A percentile compares a stretch with the other conserved stretches of the same genome.
phyloP scores from a whole-genome alignment of 1,140 invertebrate genomes.

The silkworm (Bombyx mori) region DNA sequence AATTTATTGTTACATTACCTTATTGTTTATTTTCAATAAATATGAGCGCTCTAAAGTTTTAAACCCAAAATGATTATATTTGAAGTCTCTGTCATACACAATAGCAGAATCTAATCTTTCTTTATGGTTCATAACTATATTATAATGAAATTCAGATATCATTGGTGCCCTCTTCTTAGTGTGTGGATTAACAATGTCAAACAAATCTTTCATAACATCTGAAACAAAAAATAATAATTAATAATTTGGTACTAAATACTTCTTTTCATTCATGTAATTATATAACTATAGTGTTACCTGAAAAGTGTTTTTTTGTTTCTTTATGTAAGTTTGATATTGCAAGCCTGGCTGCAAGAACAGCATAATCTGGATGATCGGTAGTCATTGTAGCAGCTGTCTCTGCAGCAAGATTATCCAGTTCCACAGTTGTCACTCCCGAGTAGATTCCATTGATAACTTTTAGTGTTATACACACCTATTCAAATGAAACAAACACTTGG shows the following conservation, averaged over 20 bases:
- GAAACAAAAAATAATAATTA: conserved; percentile 15
- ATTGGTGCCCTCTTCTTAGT: conserved; percentile 82
- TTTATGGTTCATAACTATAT: conserved; percentile 90
- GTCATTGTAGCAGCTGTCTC: conserved; percentile 97
- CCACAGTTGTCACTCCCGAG: conserved; percentile 95
- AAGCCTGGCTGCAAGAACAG: conserved; percentile 94
- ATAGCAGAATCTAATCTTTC: conserved; percentile 95
- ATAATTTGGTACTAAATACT: background rate
- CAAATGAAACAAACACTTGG: conserved; percentile 10
- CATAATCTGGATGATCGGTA: conserved; percentile 97
- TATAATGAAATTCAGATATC: conserved; percentile 88
- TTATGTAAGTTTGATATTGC: conserved; percentile 98
- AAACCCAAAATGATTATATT: conserved; percentile 75
- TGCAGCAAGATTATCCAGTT: conserved; percentile 97
- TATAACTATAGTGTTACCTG: conserved; percentile 72
- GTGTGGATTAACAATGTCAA: conserved; percentile 82
- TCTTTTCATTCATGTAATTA: background rate
- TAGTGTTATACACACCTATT: conserved; percentile 83
- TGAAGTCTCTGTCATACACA: conserved; percentile 97
- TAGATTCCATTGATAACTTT: conserved; percentile 96
- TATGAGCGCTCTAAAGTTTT: background rate
- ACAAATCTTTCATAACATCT: conserved; percentile 94
- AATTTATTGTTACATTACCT: conserved; percentile 3
- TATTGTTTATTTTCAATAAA: conserved; percentile 3
- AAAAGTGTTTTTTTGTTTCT: conserved; percentile 93